A percentile compares a stretch with the other conserved stretches of the same genome.
These are phyloP conservation scores for Sterrhoptilus dennistouni DNA, from an alignment of 2,113 vertebrate species.

Conservation along the genomic window DNA sequence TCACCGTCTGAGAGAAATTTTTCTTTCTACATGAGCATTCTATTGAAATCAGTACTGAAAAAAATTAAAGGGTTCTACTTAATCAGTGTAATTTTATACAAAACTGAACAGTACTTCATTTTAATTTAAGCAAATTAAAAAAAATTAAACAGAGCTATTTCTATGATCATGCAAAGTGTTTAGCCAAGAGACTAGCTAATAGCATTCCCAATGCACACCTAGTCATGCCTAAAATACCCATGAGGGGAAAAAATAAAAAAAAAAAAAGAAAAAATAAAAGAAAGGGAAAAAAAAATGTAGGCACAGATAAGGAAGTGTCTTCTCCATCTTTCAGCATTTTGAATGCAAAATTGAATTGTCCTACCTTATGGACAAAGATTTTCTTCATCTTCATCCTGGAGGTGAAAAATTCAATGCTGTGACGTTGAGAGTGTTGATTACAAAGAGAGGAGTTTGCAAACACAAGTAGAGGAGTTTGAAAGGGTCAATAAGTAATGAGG, in stretches of 20 bases:
- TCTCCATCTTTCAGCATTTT: background rate
- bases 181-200: background rate
- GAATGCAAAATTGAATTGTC: background rate
- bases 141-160: background rate
- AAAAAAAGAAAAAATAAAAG: background rate
- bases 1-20: background rate
- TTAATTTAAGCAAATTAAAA: background rate
- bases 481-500: background rate
- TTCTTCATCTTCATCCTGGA: background rate
- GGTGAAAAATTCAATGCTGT: background rate
- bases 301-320: background rate
- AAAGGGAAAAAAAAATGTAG: fast-evolving
- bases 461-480: background rate
- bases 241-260: fast-evolving
- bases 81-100: background rate
- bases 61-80: background rate
- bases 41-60: background rate
- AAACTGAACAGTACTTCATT: background rate
- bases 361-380: background rate
- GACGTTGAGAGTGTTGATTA: background rate
- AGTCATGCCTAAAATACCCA: background rate
- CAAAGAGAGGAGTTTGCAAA: background rate
- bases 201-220: background rate
- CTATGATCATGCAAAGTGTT: background rate
- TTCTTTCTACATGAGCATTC: background rate